Evolutionary conservation across 2,113 vertebrate genomes (phyloP).

Genomic region (Girardinichthys multiradiatus): DNA sequence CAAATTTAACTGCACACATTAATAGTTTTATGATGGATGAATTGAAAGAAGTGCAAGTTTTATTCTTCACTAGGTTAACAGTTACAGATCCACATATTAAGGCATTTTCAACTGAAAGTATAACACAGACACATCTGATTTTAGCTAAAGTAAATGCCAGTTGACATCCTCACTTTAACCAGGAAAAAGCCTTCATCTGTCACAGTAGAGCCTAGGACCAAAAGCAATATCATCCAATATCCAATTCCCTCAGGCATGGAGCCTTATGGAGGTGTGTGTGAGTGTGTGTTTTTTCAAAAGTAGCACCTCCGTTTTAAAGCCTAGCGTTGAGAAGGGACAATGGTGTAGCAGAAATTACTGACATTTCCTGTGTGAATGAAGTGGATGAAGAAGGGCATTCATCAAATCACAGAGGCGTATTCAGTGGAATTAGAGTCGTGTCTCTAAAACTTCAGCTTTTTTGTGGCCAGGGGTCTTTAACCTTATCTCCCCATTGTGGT

Average conservation of each 20-base stretch:
- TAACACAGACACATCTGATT: neutral
- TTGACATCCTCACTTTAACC: slow-evolving; percentile 19
- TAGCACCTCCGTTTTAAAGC: slow-evolving; percentile 23
- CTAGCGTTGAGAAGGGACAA: slow-evolving; percentile 21
- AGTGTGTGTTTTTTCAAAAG: slow-evolving; percentile 27
- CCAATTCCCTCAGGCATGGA: slow-evolving; percentile 43
- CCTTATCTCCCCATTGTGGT: neutral
- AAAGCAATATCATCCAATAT: slow-evolving; percentile 56
- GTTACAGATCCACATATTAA: neutral
- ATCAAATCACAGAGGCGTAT: slow-evolving; percentile 47
- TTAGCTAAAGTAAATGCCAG: neutral
- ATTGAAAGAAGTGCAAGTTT: neutral
- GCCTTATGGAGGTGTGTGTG: slow-evolving; percentile 28
- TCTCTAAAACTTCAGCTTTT: slow-evolving; percentile 9
- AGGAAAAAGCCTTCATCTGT: slow-evolving; percentile 40
- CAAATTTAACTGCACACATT: neutral
- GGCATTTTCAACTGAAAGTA: neutral
- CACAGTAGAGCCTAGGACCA: slow-evolving; percentile 15
- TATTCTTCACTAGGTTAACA: neutral
- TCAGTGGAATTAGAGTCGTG: slow-evolving; percentile 31
- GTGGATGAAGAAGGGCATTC: slow-evolving; percentile 18
- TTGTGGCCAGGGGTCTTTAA: neutral
- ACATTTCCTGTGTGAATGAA: slow-evolving; percentile 39
- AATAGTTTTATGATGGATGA: too few relatives aligned
- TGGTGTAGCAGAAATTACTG: slow-evolving; percentile 49